Percentiles rank a stretch among this genome's conserved stretches.
These are phyloP conservation scores for Drosophila emarginata DNA, from an alignment of 2,888 invertebrate species.

Conservation along the genomic window DNA sequence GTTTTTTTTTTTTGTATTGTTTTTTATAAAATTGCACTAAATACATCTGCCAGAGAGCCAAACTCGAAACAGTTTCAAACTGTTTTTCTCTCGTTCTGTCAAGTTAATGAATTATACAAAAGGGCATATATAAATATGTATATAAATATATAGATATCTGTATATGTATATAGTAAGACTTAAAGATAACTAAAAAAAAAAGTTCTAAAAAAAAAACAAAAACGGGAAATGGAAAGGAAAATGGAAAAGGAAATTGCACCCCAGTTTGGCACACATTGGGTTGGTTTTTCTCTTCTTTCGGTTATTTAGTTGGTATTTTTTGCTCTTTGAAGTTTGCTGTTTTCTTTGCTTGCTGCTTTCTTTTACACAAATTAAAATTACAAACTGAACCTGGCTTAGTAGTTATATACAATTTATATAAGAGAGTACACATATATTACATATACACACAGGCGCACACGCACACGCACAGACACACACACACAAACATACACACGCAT, in stretches of 20 bases:
- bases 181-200: slow-evolving; percentile 23
- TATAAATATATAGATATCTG: slow-evolving; percentile 23
- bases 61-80: slow-evolving; percentile 62
- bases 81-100: slow-evolving; percentile 36
- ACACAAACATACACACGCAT: background rate
- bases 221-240: background rate
- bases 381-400: slow-evolving; percentile 39
- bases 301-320: slow-evolving; percentile 31
- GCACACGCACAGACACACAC: background rate
- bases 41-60: slow-evolving; percentile 29
- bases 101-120: slow-evolving; percentile 45
- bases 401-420: slow-evolving; percentile 67
- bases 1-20: slow-evolving; percentile 15
- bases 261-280: slow-evolving; percentile 64
- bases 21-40: slow-evolving; percentile 41
- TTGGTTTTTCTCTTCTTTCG: slow-evolving; percentile 10
- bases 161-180: slow-evolving; percentile 7
- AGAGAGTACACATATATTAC: slow-evolving; percentile 32
- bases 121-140: slow-evolving; percentile 8
- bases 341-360: slow-evolving; percentile 35
- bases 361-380: slow-evolving; percentile 20
- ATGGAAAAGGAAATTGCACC: slow-evolving; percentile 49
- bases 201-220: slow-evolving; percentile 11
- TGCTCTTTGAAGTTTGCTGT: slow-evolving; percentile 54
- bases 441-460: background rate